Percentiles rank a stretch among this genome's conserved stretches.
Conservation (phyloP, 1,140 invertebrate species). For the Saccostrea glomerata region DNA sequence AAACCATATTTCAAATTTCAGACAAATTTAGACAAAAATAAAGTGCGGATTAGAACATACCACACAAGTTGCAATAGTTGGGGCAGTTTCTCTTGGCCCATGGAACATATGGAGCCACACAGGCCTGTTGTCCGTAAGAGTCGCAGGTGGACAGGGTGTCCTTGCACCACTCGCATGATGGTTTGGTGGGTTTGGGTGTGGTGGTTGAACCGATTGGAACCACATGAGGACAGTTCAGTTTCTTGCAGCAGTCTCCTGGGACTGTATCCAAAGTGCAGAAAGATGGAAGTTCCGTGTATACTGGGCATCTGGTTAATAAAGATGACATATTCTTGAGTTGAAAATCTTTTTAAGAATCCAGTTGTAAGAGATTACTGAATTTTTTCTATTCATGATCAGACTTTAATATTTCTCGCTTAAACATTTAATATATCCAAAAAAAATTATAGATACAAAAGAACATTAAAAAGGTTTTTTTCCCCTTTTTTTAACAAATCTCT, state of each 20-base stretch:
- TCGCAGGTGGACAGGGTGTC: constrained; percentile 60
- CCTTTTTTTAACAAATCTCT: too few species aligned
- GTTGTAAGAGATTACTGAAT: too few species aligned
- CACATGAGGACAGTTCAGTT: constrained; percentile 23
- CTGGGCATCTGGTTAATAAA: constrained; percentile 57
- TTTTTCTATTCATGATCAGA: too few species aligned
- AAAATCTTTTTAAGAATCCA: too few species aligned
- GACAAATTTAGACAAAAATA: background rate
- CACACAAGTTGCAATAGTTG: constrained; percentile 62
- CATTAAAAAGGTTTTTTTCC: too few species aligned
- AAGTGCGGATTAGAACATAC: constrained; percentile 45
- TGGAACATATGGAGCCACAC: constrained; percentile 52
- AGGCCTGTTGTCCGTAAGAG: constrained; percentile 56
- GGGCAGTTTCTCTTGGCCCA: constrained; percentile 68
- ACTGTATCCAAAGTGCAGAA: constrained; percentile 56
- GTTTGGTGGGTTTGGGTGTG: constrained; percentile 29
- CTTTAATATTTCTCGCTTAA: too few species aligned
- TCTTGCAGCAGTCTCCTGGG: constrained; percentile 50
- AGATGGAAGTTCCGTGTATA: constrained; percentile 57
- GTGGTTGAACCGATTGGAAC: constrained; percentile 7
- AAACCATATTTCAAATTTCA: too few species aligned
- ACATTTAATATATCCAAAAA: too few species aligned
- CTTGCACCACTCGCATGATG: constrained; percentile 54
- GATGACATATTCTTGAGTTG: too few species aligned
- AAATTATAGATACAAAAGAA: too few species aligned